Conservation (phyloP, 2,888 invertebrate species). For the Drosophila lacicola region DNA sequence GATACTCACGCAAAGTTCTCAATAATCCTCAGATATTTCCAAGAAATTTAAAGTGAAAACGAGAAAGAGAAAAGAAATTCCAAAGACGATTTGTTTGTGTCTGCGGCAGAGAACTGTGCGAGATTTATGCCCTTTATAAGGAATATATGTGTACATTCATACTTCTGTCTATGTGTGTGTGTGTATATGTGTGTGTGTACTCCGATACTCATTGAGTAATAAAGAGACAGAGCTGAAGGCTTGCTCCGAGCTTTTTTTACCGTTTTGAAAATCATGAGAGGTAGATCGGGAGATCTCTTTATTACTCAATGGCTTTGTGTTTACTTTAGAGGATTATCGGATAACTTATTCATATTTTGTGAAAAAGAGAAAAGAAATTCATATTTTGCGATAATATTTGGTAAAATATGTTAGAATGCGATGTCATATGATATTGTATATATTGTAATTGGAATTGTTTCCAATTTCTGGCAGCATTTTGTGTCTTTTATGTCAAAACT, state of each 20-base stretch:
- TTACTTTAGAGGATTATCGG: constrained; percentile 15
- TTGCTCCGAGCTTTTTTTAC: too few relatives aligned
- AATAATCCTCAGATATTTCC: constrained; percentile 33
- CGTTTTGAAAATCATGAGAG: too few relatives aligned
- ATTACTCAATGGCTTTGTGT: too few relatives aligned
- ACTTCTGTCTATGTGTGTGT: too few relatives aligned
- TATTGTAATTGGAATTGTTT: too few relatives aligned
- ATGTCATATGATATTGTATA: too few relatives aligned
- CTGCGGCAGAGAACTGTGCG: constrained; percentile 50
- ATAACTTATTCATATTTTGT: neutral
- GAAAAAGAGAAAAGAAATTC: neutral
- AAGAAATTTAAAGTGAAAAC: constrained; percentile 26
- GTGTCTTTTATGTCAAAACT: too few relatives aligned
- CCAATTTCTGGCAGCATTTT: too few relatives aligned
- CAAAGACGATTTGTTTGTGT: constrained; percentile 67
- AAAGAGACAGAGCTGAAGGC: too few relatives aligned
- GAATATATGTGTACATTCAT: neutral
- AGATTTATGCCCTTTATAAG: constrained; percentile 60
- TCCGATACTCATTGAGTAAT: too few relatives aligned
- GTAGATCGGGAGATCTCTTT: too few relatives aligned
- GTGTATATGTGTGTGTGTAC: neutral
- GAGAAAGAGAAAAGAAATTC: constrained; percentile 36
- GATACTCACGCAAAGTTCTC: constrained; percentile 25
- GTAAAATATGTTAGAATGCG: too few relatives aligned
- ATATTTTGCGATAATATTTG: neutral